Conservation (phyloP, 2,888 invertebrate genomes). For the Ernsta delagoae region DNA sequence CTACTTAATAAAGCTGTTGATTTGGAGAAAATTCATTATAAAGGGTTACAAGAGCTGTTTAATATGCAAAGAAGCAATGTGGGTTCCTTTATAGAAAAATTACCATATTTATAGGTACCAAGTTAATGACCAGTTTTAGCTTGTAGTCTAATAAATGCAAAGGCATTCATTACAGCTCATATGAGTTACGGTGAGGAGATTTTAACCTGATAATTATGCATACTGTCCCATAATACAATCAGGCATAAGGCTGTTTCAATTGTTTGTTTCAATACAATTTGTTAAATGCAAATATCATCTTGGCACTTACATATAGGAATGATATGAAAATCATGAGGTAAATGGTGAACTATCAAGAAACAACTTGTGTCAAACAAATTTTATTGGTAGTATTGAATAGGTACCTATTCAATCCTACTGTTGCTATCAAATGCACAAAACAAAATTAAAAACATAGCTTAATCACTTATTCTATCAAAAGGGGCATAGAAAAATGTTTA, state of each 20-base stretch:
- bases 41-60: neutral
- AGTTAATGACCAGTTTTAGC: neutral
- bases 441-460: constrained; percentile 15
- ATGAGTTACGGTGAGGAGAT: too few species aligned
- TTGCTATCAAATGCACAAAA: constrained; percentile 4
- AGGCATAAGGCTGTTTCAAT: too few species aligned
- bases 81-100: neutral
- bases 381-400: too few species aligned
- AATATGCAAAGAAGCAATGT: neutral
- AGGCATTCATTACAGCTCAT: too few species aligned
- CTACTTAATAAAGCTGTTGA: constrained; percentile 10
- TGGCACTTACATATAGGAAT: too few species aligned
- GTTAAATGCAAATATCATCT: too few species aligned
- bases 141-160: too few species aligned
- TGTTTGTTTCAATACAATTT: too few species aligned
- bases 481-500: neutral
- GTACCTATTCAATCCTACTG: neutral
- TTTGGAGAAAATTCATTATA: constrained; percentile 1
- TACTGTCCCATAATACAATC: too few species aligned
- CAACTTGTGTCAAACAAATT: constrained; percentile 7
- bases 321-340: too few species aligned
- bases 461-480: constrained; percentile 2
- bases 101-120: neutral
- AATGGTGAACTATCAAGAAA: too few species aligned
- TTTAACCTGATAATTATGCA: too few species aligned